Evolutionary conservation across 1,140 invertebrate species (phyloP), one percentile per base, ranked within the genome.

Genomic region (Drosophila gunungcola): DNA sequence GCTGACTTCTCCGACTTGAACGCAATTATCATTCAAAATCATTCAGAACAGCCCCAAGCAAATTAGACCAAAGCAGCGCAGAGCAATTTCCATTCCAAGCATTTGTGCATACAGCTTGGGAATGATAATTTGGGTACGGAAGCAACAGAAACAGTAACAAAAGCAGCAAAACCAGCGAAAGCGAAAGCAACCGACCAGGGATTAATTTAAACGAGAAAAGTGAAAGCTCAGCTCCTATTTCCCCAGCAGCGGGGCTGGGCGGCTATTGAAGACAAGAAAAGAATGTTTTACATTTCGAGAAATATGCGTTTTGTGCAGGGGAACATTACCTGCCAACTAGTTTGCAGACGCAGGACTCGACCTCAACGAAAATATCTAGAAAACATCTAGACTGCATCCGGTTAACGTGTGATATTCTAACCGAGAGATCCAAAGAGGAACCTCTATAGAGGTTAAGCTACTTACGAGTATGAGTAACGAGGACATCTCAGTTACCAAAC

Each of bases 181-280:
- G 56, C 80, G 16, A 45, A 58, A 36, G 64, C 34, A 85, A 63
- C 57, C 56, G 67, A 79, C 76, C 29, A 65, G 65, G 80, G 80
- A 84, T 84, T 84, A 79, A 84, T 84, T 84, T 84, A 51, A 78
- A 48, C 74, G 70, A 55, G 55, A 78, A 83, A 83, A 83, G 80
- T 83, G 69, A 83, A 83, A 83, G 64, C 80, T 57, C 75, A 70
- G 64, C 64, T 72, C 45, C 64, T 56, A 54, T 58, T 67, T 58
- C 63, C 60, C 46, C 62, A 49, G 16, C 56, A 55, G 49, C 51
- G 1, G 45, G 34, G 27, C 69, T 53, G 39, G 12, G n/a, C 67
- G 45, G 41, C 51, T 64, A 72, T 76, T 65, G 79, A 74, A 67
- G 67, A 60, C 61, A 69, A 74, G 32, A 68, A 84, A 84, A 79